phyloP scores from a whole-genome alignment of 2,797 vertebrate genomes.

The Cryptoprocta ferox region DNA sequence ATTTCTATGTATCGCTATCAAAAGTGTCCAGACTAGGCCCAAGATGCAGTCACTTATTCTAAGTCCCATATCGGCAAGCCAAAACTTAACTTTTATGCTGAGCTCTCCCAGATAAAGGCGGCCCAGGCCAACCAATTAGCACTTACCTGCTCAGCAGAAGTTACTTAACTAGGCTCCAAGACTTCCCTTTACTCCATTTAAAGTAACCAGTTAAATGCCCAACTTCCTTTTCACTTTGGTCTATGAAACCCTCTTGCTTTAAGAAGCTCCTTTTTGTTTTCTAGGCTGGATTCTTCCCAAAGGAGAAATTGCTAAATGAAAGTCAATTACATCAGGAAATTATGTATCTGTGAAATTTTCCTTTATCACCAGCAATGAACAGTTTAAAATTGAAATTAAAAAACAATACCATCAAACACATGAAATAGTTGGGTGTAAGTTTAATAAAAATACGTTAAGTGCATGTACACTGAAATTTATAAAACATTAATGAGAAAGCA shows the following conservation, averaged over 20 bases:
- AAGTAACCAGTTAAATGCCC: background rate
- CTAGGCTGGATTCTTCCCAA: background rate
- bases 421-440: background rate
- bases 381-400: background rate
- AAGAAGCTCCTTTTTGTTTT: background rate
- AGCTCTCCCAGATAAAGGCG: background rate
- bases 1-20: background rate
- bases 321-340: background rate
- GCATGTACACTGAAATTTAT: background rate
- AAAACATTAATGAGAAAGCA: background rate
- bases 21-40: background rate
- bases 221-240: background rate
- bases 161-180: background rate
- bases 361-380: background rate
- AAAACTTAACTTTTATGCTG: background rate
- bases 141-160: background rate
- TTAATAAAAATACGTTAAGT: background rate
- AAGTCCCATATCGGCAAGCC: background rate
- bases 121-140: background rate
- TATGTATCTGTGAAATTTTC: background rate
- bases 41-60: background rate
- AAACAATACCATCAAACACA: background rate
- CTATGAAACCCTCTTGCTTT: background rate
- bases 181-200: background rate
- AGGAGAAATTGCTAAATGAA: background rate